These are phyloP conservation scores for Ostrea denselamellosa DNA, from an alignment of 1,140 invertebrate species.

Conservation along the genomic window DNA sequence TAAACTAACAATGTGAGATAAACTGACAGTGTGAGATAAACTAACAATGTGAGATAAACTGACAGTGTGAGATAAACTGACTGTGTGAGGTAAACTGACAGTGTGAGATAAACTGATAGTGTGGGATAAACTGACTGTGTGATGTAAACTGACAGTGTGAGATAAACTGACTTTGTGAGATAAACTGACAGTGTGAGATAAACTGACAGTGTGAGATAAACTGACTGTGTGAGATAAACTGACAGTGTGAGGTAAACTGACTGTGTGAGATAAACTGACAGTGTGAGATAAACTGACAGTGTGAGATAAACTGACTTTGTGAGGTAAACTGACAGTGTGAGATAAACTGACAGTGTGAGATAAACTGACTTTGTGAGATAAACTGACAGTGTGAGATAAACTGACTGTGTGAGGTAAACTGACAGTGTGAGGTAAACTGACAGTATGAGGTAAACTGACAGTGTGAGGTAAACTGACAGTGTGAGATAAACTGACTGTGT, in stretches of 20 bases:
- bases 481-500: background rate
- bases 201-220: background rate
- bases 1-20: too few species aligned
- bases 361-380: background rate
- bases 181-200: too few species aligned
- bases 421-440: background rate
- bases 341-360: conserved; percentile 87
- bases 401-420: too few species aligned
- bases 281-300: background rate
- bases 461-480: conserved; percentile 83
- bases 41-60: background rate
- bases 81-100: background rate
- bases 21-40: conserved; percentile 87
- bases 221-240: too few species aligned
- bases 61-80: background rate
- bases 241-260: conserved; percentile 87
- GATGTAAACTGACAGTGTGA: background rate
- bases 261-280: background rate
- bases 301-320: too few species aligned
- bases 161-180: background rate
- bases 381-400: background rate
- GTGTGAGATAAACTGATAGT: background rate
- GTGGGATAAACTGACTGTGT: too few species aligned
- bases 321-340: too few species aligned
- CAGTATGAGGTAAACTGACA: conserved; percentile 80